These are phyloP conservation scores for Nettapus auritus DNA, from an alignment of 2,113 vertebrate genomes.

Conservation along the genomic window DNA sequence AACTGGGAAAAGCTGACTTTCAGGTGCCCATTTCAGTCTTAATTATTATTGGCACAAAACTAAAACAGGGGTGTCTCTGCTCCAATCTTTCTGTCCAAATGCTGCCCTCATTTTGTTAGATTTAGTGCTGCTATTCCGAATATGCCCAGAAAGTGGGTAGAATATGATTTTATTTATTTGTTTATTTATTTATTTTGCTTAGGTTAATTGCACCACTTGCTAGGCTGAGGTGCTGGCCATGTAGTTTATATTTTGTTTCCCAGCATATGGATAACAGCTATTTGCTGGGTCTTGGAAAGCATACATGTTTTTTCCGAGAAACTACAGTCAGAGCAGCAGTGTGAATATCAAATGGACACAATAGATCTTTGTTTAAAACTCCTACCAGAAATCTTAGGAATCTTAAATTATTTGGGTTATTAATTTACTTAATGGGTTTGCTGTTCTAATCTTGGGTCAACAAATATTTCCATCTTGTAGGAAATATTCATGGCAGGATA, in stretches of 20 bases:
- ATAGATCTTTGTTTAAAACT: conserved; percentile 45
- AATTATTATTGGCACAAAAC: not conserved
- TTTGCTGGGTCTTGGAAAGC: not conserved
- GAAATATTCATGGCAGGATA: not conserved
- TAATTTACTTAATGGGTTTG: conserved; percentile 22
- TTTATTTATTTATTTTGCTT: too few species aligned
- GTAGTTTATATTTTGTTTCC: not conserved
- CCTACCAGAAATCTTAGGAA: conserved; percentile 11
- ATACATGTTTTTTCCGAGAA: not conserved
- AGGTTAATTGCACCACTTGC: not conserved
- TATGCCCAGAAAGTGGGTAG: not conserved
- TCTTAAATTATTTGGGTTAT: conserved; percentile 35
- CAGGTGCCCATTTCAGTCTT: not conserved
- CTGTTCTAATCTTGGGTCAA: conserved; percentile 19
- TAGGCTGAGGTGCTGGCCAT: not conserved
- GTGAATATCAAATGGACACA: not conserved
- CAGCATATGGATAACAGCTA: not conserved
- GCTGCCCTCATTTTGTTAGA: not conserved
- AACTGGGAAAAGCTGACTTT: not conserved
- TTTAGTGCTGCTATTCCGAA: not conserved
- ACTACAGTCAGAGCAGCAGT: not conserved
- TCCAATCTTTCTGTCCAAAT: not conserved
- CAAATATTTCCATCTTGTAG: conserved; percentile 23
- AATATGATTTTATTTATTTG: not conserved
- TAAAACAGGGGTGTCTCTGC: not conserved